Base-by-base conservation (phyloP, 1,140 invertebrate genomes). In the Pachypsylla venusta region DNA sequence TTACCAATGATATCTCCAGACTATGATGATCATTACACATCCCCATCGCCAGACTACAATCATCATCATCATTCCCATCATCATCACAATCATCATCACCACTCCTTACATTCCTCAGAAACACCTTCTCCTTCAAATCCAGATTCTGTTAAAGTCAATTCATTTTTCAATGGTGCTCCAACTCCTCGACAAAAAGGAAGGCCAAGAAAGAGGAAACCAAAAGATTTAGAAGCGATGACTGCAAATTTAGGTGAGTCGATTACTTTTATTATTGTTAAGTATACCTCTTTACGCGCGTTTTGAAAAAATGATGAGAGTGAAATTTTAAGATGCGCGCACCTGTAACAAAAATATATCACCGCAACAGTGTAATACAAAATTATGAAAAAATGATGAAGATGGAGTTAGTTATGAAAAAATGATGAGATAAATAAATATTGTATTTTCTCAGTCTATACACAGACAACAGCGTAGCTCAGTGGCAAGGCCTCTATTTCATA, bases 141-240 rank as follows among this genome's bases (percentile, higher is more conserved):
- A 26, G 66, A 66, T 48, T 59, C 60, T 1, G 60, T 63, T 40
- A 61, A 77, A 80, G 70, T 73, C 76, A 70, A 58, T n/a, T 69
- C 78, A 63, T 84, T 82, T 74, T 89, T 83, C 76, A 89, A 87
- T 70, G 85, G 86, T 13, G 74, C 62, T 70, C 73, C 53, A 64
- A 75, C 78, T 56, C 75, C 84, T 28, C 76, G 86, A 64, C 90
- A 93, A 70, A 95, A 96, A 76, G 91, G 91, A 1, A 75, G 92
- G 61, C 90, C 91, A 1, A 79, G 90, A 69, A 95, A 94, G 73
- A 78, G 90, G 75, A 93, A 91, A 72, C 85, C 86, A 42, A 89
- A 89, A 75, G 87, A 89, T 68, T 77, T 89, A 57, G 87, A 89
- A 67, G 76, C 82, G 30, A 85, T 89, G 81, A 85, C 84, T 20